Evolutionary conservation across 2,797 vertebrate species (phyloP).

Genomic region (Chaenodraco wilsoni): DNA sequence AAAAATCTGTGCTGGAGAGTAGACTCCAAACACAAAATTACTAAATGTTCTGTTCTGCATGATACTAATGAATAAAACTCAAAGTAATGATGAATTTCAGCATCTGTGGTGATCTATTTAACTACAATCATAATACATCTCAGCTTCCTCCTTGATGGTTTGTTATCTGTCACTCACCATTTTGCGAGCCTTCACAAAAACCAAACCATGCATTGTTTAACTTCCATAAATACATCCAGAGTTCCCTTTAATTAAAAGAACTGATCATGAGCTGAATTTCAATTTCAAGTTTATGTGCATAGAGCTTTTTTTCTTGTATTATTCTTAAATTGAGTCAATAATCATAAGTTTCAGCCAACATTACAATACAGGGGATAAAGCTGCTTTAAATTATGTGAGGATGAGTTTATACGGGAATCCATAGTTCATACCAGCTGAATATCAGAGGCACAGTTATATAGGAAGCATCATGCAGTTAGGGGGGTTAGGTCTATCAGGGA

Average conservation of each 20-base stretch:
- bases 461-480: constrained; percentile 54
- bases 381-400: constrained; percentile 55
- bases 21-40: constrained; percentile 9
- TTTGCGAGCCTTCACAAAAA: constrained; percentile 22
- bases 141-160: constrained; percentile 29
- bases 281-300: constrained; percentile 17
- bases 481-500: constrained; percentile 56
- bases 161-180: constrained; percentile 51
- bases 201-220: constrained; percentile 39
- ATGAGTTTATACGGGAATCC: constrained; percentile 64
- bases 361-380: constrained; percentile 42
- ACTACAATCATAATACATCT: constrained; percentile 56
- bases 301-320: constrained; percentile 3
- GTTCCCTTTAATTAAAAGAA: constrained; percentile 31
- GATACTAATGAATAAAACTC: constrained; percentile 34
- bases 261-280: constrained; percentile 35
- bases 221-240: constrained; percentile 21
- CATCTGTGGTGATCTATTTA: constrained; percentile 32
- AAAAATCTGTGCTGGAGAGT: neutral
- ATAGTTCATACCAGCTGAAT: constrained; percentile 69
- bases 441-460: constrained; percentile 47
- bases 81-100: constrained; percentile 58
- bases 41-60: constrained; percentile 31
- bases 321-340: constrained; percentile 5
- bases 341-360: constrained; percentile 24